Conservation (phyloP, 2,113 vertebrate genomes). For the Platanista minor region DNA sequence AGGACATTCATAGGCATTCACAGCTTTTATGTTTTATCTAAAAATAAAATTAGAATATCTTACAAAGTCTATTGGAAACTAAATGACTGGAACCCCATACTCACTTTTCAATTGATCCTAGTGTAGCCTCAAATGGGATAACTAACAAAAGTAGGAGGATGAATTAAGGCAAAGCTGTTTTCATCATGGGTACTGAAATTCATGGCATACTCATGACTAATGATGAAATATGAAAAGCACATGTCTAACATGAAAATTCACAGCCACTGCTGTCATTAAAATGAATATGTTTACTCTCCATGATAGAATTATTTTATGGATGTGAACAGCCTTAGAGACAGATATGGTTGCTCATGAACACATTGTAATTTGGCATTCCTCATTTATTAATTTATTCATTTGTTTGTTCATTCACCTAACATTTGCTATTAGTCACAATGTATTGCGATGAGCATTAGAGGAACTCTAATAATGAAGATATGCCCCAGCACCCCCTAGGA, state of each 20-base stretch:
- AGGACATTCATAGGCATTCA: not conserved
- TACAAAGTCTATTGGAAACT: not conserved
- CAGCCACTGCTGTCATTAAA: not conserved
- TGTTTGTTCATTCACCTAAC: not conserved
- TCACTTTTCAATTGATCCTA: not conserved
- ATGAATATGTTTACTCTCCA: not conserved
- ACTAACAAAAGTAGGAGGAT: not conserved
- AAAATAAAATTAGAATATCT: not conserved
- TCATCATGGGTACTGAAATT: not conserved
- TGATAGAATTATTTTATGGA: not conserved
- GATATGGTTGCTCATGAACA: not conserved
- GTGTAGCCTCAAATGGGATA: not conserved
- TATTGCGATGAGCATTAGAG: not conserved
- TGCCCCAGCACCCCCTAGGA: not conserved
- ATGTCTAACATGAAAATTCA: not conserved
- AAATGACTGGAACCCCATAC: not conserved
- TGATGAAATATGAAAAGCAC: not conserved
- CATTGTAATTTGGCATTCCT: not conserved
- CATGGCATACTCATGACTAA: not conserved
- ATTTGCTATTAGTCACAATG: not conserved
- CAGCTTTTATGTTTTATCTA: not conserved
- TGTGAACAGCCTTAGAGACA: not conserved
- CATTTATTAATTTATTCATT: not conserved
- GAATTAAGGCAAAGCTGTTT: not conserved
- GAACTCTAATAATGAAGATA: not conserved